These are phyloP conservation scores for Scyliorhinus canicula DNA, from an alignment of 2,797 vertebrate genomes.

Conservation along the genomic window DNA sequence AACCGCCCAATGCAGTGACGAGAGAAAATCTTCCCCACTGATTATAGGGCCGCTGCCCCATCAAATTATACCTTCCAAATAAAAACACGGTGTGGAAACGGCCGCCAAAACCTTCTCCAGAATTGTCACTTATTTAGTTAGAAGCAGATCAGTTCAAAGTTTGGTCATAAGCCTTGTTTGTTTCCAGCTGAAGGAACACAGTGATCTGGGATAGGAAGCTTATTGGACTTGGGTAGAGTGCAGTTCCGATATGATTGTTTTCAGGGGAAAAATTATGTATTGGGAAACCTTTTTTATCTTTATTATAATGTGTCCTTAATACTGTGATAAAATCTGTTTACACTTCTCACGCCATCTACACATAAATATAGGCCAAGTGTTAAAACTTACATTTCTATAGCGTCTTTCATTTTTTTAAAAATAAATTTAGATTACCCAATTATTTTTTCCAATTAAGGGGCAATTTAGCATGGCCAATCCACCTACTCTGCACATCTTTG, in stretches of 20 bases:
- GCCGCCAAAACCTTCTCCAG: background rate
- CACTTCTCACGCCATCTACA: too few relatives aligned
- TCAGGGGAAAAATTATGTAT: background rate
- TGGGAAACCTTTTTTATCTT: background rate
- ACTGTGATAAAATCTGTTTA: background rate
- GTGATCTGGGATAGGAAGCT: background rate
- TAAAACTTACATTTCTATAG: background rate
- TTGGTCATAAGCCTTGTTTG: background rate
- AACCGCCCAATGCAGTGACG: background rate
- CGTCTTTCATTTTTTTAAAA: too few relatives aligned
- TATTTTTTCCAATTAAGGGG: too few relatives aligned
- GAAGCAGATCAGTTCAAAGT: background rate
- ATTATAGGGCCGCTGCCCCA: background rate
- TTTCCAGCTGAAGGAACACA: background rate
- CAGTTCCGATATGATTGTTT: background rate
- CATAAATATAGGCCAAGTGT: too few relatives aligned
- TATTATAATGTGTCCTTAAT: background rate
- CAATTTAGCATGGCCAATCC: too few relatives aligned
- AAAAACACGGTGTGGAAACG: background rate
- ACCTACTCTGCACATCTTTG: too few relatives aligned
- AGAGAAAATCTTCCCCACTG: too few relatives aligned
- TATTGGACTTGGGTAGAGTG: background rate
- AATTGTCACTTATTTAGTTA: background rate
- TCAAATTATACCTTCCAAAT: slow-evolving; percentile 12
- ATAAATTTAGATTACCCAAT: too few relatives aligned